These are phyloP conservation scores for Brachypteracias leptosomus DNA, from an alignment of 2,113 vertebrate species.

Conservation along the genomic window DNA sequence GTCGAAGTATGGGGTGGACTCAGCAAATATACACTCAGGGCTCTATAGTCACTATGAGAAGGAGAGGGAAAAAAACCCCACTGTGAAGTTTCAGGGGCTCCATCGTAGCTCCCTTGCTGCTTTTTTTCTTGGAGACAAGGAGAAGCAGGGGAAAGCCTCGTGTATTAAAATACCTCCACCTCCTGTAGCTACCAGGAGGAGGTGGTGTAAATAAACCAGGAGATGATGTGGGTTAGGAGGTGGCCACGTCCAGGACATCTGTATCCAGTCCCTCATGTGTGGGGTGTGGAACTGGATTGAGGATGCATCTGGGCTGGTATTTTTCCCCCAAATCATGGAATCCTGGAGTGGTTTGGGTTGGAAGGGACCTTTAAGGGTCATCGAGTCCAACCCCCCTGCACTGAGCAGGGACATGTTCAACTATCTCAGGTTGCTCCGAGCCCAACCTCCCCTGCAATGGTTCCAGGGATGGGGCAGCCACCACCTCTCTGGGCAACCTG, in stretches of 20 bases:
- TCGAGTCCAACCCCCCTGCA: no score
- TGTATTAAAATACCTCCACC: background rate
- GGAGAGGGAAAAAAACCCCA: background rate
- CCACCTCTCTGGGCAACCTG: no score
- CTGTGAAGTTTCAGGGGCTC: background rate
- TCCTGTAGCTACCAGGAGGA: background rate
- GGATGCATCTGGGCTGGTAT: background rate
- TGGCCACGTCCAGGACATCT: accelerated
- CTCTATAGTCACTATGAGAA: background rate
- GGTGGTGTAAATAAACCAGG: background rate
- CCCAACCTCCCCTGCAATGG: no score
- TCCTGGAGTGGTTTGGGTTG: no score
- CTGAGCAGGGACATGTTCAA: no score
- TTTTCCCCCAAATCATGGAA: background rate
- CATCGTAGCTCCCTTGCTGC: accelerated
- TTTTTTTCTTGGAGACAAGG: background rate
- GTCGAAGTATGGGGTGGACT: background rate
- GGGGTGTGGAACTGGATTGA: accelerated
- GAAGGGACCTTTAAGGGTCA: no score
- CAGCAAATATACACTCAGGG: background rate
- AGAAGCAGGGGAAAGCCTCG: background rate
- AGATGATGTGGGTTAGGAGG: accelerated
- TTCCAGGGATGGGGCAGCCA: no score
- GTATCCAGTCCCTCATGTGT: accelerated
- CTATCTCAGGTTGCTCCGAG: no score